A percentile compares a stretch with the other conserved stretches of the same genome.
These are phyloP conservation scores for Plagodis dolabraria DNA, from an alignment of 2,888 invertebrate genomes.

Conservation along the genomic window DNA sequence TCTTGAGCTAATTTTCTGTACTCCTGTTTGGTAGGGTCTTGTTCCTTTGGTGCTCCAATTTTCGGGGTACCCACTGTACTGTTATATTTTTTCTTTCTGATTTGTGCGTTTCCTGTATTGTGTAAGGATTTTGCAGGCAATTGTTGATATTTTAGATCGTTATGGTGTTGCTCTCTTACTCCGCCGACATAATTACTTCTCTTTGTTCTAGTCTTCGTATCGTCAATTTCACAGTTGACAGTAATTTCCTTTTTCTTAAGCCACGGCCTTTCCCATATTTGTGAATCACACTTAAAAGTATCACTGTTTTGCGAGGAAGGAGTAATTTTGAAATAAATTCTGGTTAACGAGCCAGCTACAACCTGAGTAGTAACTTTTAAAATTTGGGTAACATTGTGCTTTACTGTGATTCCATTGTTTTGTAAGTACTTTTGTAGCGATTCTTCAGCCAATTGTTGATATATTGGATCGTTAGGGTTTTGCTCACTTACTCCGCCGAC, in stretches of 20 bases:
- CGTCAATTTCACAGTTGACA: constrained; percentile 37
- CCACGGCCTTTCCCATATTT: constrained; percentile 50
- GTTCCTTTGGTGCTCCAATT: constrained; percentile 24
- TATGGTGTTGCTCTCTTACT: constrained; percentile 30
- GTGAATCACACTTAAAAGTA: constrained; percentile 41
- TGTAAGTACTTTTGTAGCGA: constrained; percentile 33
- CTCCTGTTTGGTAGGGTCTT: constrained; percentile 43
- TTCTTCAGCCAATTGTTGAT: constrained; percentile 38
- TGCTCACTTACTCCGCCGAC: constrained; percentile 40
- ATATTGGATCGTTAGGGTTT: constrained; percentile 38
- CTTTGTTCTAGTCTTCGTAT: constrained; percentile 9
- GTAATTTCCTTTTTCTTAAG: constrained; percentile 41
- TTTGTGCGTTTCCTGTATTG: constrained; percentile 9
- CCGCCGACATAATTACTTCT: constrained; percentile 36
- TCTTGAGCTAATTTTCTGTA: constrained; percentile 51
- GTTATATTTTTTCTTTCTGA: background rate
- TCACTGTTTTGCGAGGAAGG: constrained; percentile 47
- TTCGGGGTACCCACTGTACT: background rate
- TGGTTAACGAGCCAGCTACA: constrained; percentile 77
- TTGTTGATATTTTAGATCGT: constrained; percentile 32
- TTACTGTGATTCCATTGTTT: too few relatives aligned
- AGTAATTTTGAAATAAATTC: constrained; percentile 81
- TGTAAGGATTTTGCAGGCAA: constrained; percentile 43
- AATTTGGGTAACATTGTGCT: too few relatives aligned
- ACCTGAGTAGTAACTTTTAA: constrained; percentile 54